phyloP scores from a whole-genome alignment of 2,113 vertebrate genomes.

The Hippocampus mohnikei region DNA sequence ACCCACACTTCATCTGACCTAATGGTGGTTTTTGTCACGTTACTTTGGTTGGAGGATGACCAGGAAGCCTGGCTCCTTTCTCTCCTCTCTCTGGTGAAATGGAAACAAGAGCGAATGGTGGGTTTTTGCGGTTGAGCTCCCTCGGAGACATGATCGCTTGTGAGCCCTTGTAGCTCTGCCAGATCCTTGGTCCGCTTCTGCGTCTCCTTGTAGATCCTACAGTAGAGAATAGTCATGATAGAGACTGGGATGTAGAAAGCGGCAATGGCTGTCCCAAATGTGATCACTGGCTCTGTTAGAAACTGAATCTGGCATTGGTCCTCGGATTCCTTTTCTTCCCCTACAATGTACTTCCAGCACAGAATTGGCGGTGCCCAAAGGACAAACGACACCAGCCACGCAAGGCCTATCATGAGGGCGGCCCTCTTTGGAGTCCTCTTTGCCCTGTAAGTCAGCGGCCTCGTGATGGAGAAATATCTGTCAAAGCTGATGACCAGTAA shows the following conservation, averaged over 20 bases:
- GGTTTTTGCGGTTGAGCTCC: slow-evolving; percentile 78
- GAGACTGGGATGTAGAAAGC: slow-evolving; percentile 97
- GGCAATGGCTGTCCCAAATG: slow-evolving; percentile 95
- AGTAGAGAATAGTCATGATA: slow-evolving; percentile 96
- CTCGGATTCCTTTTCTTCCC: slow-evolving; percentile 80
- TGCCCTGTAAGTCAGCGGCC: slow-evolving; percentile 93
- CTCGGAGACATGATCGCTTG: slow-evolving; percentile 72
- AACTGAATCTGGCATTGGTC: slow-evolving; percentile 96
- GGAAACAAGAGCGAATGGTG: slow-evolving; percentile 83
- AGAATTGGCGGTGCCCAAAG: slow-evolving; percentile 95
- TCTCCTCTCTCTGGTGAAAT: slow-evolving; percentile 77
- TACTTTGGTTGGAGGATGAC: slow-evolving; percentile 91
- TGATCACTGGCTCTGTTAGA: slow-evolving; percentile 92
- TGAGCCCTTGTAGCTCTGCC: slow-evolving; percentile 89
- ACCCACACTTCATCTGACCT: slow-evolving; percentile 77
- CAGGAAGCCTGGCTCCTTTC: slow-evolving; percentile 85
- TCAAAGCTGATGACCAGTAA: slow-evolving; percentile 97
- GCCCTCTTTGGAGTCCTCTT: slow-evolving; percentile 94
- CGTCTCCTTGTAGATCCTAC: slow-evolving; percentile 95
- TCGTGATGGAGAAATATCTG: slow-evolving; percentile 96
- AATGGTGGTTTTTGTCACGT: slow-evolving; percentile 75
- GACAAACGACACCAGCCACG: slow-evolving; percentile 93
- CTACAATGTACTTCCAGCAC: slow-evolving; percentile 97
- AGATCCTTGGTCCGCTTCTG: slow-evolving; percentile 95
- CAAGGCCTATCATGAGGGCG: slow-evolving; percentile 92